Evolutionary conservation across 2,113 vertebrate genomes (phyloP).

Genomic region (Pelecanoides urinatrix): DNA sequence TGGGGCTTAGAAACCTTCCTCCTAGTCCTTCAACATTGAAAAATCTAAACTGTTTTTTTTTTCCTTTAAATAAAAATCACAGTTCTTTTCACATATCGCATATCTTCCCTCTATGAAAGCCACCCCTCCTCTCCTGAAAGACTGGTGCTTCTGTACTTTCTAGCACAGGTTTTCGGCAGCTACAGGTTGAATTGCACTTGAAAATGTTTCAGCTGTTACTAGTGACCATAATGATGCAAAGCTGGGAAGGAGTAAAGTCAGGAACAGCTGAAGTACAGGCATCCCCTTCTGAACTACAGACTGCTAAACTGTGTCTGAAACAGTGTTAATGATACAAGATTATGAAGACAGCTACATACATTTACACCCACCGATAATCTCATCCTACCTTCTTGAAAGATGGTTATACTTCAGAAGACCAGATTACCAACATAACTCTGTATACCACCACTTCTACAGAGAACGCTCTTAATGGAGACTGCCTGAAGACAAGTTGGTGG

Average conservation of each 20-base stretch:
- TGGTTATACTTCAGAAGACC: background rate
- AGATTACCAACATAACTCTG: no score
- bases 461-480: background rate
- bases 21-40: background rate
- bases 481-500: background rate
- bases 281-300: background rate
- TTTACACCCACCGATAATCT: background rate
- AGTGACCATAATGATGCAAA: fast-evolving
- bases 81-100: background rate
- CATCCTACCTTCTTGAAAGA: background rate
- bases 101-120: background rate
- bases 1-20: background rate
- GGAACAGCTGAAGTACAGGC: background rate
- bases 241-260: background rate
- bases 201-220: background rate
- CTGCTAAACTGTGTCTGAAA: background rate
- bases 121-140: background rate
- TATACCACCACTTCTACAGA: background rate
- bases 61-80: background rate
- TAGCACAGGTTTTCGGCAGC: background rate
- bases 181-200: background rate
- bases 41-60: background rate
- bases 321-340: fast-evolving
- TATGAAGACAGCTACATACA: background rate
- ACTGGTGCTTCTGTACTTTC: background rate